A percentile compares a stretch with the other conserved stretches of the same genome.
Evolutionary conservation across 2,888 invertebrate species (phyloP).

Genomic region (Sepiola atlantica): DNA sequence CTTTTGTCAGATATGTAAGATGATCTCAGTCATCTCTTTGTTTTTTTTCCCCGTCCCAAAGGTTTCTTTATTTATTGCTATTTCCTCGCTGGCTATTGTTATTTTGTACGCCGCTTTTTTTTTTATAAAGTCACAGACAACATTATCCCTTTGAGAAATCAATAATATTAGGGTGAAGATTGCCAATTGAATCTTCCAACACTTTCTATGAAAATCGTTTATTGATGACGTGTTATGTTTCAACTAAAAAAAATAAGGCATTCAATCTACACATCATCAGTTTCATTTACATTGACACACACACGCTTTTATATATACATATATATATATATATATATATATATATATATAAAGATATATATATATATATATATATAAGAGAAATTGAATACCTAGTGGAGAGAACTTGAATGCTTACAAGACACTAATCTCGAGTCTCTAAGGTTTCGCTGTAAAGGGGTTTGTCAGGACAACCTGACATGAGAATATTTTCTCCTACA

Average conservation of each 20-base stretch:
- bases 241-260: background rate
- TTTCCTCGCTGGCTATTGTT: background rate
- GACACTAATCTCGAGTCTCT: too few relatives aligned
- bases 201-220: background rate
- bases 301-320: background rate
- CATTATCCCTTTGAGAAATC: background rate
- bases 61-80: background rate
- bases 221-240: background rate
- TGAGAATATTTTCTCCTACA: too few relatives aligned
- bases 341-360: too few relatives aligned
- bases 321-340: too few relatives aligned
- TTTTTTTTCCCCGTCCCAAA: background rate
- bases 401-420: too few relatives aligned
- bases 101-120: background rate
- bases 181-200: constrained; percentile 32
- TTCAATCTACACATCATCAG: background rate
- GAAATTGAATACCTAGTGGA: too few relatives aligned
- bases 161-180: background rate
- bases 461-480: too few relatives aligned
- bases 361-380: too few relatives aligned
- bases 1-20: background rate
- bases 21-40: background rate
- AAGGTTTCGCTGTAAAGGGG: too few relatives aligned
- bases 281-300: background rate
- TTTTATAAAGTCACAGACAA: background rate